These are phyloP conservation scores for Zaprionus kolodkinae DNA, from an alignment of 1,140 invertebrate genomes.

Conservation along the genomic window DNA sequence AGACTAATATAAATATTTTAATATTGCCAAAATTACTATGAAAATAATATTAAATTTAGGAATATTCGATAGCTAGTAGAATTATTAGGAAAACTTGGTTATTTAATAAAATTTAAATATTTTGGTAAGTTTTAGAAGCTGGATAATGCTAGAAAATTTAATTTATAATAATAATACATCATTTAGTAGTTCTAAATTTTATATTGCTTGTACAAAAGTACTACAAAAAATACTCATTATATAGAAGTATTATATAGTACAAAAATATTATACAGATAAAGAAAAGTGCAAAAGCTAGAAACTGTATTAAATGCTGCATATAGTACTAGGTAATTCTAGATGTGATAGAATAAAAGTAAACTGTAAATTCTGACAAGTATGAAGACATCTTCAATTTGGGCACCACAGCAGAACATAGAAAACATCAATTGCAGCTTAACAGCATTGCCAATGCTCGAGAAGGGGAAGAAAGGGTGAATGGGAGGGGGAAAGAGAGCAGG, in stretches of 20 bases:
- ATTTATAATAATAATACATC: too few species aligned
- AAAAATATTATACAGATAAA: too few species aligned
- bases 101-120: background rate
- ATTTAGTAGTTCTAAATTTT: too few species aligned
- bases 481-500: background rate
- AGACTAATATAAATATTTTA: background rate
- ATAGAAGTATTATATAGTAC: too few species aligned
- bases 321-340: background rate
- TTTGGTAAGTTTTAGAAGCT: background rate
- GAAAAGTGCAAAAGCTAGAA: too few species aligned
- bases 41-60: background rate
- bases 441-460: background rate
- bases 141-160: background rate
- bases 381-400: constrained; percentile 18
- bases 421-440: constrained; percentile 30
- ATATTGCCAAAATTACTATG: background rate
- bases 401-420: constrained; percentile 7
- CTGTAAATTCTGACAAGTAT: constrained; percentile 1
- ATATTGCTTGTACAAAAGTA: too few species aligned
- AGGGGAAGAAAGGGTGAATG: background rate
- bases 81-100: too few species aligned
- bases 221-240: too few species aligned
- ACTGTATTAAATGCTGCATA: background rate
- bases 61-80: too few species aligned
- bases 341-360: background rate